Evolutionary conservation across 2,888 invertebrate genomes (phyloP).

Genomic region (Hirtodrosophila duncani): DNA sequence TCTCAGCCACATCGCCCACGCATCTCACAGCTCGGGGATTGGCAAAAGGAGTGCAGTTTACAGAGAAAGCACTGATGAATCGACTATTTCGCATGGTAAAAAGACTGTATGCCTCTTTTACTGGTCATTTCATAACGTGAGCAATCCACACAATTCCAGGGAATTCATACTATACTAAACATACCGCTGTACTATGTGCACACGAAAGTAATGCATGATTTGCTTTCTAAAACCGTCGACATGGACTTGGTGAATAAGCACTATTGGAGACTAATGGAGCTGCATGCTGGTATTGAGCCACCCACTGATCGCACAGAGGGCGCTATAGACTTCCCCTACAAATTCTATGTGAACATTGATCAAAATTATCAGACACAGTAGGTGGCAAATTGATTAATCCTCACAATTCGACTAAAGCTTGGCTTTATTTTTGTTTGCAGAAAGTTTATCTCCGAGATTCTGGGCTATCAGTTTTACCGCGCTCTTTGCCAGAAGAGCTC

Average conservation of each 20-base stretch:
- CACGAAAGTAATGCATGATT: slow-evolving; percentile 85
- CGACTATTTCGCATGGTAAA: slow-evolving; percentile 75
- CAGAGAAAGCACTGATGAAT: slow-evolving; percentile 66
- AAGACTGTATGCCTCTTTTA: slow-evolving; percentile 10
- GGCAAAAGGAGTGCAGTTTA: slow-evolving; percentile 65
- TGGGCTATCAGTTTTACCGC: slow-evolving; percentile 90
- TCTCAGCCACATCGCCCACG: slow-evolving; percentile 75
- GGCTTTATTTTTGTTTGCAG: slow-evolving; percentile 78
- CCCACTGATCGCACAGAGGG: slow-evolving; percentile 82
- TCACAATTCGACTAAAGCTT: too few relatives aligned
- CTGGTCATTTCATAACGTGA: too few relatives aligned
- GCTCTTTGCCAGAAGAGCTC: slow-evolving; percentile 86
- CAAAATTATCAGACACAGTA: slow-evolving; percentile 76
- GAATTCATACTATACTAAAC: slow-evolving; percentile 85
- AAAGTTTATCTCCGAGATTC: slow-evolving; percentile 87
- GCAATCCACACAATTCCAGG: slow-evolving; percentile 79
- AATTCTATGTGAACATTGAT: slow-evolving; percentile 82
- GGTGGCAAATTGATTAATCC: neutral
- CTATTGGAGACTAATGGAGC: slow-evolving; percentile 83
- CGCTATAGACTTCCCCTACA: slow-evolving; percentile 87
- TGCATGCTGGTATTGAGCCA: slow-evolving; percentile 83
- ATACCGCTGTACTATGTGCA: slow-evolving; percentile 85
- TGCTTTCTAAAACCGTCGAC: slow-evolving; percentile 81
- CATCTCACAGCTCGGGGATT: slow-evolving; percentile 70
- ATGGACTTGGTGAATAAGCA: slow-evolving; percentile 83